Evolutionary conservation across 2,113 vertebrate species (phyloP).

Genomic region (Nycticryphes semicollaris): DNA sequence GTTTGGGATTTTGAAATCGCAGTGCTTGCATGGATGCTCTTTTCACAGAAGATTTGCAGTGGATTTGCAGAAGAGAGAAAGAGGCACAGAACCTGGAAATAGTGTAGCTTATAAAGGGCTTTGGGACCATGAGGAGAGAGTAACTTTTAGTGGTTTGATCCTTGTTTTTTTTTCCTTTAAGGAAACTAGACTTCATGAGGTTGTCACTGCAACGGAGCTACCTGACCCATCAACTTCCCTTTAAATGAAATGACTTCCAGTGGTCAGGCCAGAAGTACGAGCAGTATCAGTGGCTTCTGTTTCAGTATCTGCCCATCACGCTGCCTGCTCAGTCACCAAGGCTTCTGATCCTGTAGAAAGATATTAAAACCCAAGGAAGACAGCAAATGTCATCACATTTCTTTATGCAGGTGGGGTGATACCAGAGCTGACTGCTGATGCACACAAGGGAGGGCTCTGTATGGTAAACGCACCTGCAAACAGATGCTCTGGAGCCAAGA

Average conservation of each 20-base stretch:
- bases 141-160: not conserved
- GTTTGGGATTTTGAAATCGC: not conserved
- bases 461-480: not conserved
- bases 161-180: not conserved
- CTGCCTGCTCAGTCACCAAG: not conserved
- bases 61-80: not conserved
- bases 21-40: not conserved
- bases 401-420: not conserved
- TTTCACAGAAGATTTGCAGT: not conserved
- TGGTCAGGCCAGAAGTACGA: not conserved
- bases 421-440: rapidly evolving
- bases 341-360: not conserved
- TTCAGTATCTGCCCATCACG: not conserved
- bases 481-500: not conserved
- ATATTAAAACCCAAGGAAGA: not conserved
- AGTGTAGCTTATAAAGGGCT: not conserved
- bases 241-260: not conserved
- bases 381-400: not conserved
- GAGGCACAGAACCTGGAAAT: not conserved
- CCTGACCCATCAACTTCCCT: not conserved
- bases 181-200: not conserved
- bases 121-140: not conserved
- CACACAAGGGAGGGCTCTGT: not conserved
- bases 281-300: not conserved
- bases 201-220: not conserved